A percentile compares a stretch with the other conserved stretches of the same genome.
phyloP scores from a whole-genome alignment of 1,140 invertebrate genomes.

The Neocloeon triangulifer region DNA sequence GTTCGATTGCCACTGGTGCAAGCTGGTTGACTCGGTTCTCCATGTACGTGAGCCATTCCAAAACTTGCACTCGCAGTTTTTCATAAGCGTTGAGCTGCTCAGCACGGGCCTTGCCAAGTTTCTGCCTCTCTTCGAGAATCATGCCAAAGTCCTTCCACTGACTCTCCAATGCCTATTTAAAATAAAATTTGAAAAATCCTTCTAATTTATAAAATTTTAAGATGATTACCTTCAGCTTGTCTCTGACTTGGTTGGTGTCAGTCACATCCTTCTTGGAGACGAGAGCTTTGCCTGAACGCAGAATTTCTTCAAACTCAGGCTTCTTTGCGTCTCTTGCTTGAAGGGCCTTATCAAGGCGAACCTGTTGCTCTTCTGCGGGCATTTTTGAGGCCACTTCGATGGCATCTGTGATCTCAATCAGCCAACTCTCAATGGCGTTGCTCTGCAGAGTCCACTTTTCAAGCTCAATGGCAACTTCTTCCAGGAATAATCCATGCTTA shows the following conservation, averaged over 20 bases:
- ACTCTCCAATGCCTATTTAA: constrained; percentile 48
- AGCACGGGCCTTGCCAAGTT: constrained; percentile 53
- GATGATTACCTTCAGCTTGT: constrained; percentile 48
- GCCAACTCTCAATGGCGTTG: too few relatives aligned
- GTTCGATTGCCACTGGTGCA: constrained; percentile 64
- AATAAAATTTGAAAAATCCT: neutral
- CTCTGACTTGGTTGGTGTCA: constrained; percentile 61
- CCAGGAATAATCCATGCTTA: constrained; percentile 57
- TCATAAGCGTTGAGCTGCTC: constrained; percentile 73
- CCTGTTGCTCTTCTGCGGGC: neutral
- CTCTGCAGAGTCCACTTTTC: constrained; percentile 44
- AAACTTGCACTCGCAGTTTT: constrained; percentile 53
- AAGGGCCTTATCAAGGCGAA: neutral
- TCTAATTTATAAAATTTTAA: neutral
- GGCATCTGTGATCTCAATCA: constrained; percentile 43
- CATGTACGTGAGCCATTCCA: constrained; percentile 62
- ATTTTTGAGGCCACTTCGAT: too few relatives aligned
- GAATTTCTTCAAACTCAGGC: constrained; percentile 46
- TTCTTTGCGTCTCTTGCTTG: constrained; percentile 21
- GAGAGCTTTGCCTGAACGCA: constrained; percentile 57
- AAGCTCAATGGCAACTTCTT: constrained; percentile 47
- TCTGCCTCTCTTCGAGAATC: constrained; percentile 58
- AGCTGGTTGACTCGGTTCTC: constrained; percentile 48
- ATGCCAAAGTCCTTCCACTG: constrained; percentile 68
- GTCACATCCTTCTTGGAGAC: constrained; percentile 76